Evolutionary conservation across 2,113 vertebrate genomes (phyloP), one percentile per base, ranked within the genome.

Genomic region (Illadopsis cleaveri): DNA sequence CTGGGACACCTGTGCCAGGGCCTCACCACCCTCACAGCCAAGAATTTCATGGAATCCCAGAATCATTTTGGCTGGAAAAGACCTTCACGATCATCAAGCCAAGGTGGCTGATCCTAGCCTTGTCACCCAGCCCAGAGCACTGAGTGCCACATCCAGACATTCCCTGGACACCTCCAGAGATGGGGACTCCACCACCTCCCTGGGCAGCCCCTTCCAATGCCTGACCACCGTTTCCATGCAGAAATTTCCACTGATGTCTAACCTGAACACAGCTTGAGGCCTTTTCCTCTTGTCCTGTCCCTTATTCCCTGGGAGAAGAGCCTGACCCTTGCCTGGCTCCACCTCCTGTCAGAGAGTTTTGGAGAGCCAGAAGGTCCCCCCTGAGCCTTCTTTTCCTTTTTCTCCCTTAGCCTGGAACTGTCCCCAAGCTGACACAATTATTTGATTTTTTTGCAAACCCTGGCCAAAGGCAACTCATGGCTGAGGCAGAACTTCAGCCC

Each of bases 1-100:
- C 33, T 42, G 25, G 4, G 4, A 0, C 65, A 0, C 6, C 10
- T 51, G 12, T 11, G 1, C 25, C 62, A 61, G 21, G 4, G 7
- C 4, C 42, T 53, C 21, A 0, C 1, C 37, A 23, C 7, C n/a
- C n/a, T 70, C 40, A 6, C 30, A 87, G n/a, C 20, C 38, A 47
- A 62, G 48, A 40, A 79, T 40, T 54, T 54, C 10, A 9, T 2
- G 28, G 18, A 44, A 60, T 44, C 23, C 10, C 23, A 9, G 33
- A 60, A 33, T 19, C 8, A 23, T 53, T 60, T 37, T 10, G 10
- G 0, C 28, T 86, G 47, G 38, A 61, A 53, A 69, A 69, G 18
- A 28, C 18, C 6, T 69, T 23, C 54, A 60, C 19, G 45, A 23
- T 69, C 37, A 77, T 30, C 8, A 10, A 20, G 23, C 10, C 45